Evolutionary conservation across 2,113 vertebrate genomes (phyloP), one percentile per base, ranked within the genome.

Genomic region (Barbus barbus): DNA sequence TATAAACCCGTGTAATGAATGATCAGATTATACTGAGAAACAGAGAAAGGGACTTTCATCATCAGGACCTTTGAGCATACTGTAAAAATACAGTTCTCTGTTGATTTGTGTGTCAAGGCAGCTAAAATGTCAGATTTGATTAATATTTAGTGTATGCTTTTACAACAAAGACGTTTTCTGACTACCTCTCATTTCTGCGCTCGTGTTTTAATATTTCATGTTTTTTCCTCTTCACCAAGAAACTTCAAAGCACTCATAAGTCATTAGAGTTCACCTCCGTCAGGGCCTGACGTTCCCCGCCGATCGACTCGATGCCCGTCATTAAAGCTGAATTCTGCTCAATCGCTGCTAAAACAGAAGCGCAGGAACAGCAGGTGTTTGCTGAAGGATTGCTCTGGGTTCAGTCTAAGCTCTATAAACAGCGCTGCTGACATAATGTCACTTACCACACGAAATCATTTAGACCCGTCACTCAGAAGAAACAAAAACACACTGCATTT

Each of bases 221-320:
- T 22, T 69, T 38, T 58, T 20, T 33, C 26, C 72, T 51, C 44
- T 56, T 41, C 67, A 16, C 20, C 48, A 26, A 24, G 46, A 82
- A 26, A 82, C 81, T 82, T 82, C 81, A 82, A 82, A 82, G 81
- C 18, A 38, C 22, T 58, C 80, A 20, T 13, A 73, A 41, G n/a
- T 46, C 73, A 11, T 75, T 51, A 51, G 67, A 41, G 81, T 24
- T 58, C 33, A 44, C 33, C 31, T 51, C 1, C 16, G 14, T 38
- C 31, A 71, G 80, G 80, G 63, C 8, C n/a, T n/a, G n/a, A n/a
- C n/a, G n/a, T n/a, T n/a, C n/a, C n/a, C n/a, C n/a, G n/a, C n/a
- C n/a, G 31, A 22, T 41, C 20, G 26, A n/a, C 36, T 72, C 9
- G 11, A 44, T 13, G 69, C 9, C 9, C 2, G 12, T 72, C 48